A percentile compares a stretch with the other conserved stretches of the same genome.
phyloP scores from a whole-genome alignment of 1,140 invertebrate genomes.

The Zophobas atratus region DNA sequence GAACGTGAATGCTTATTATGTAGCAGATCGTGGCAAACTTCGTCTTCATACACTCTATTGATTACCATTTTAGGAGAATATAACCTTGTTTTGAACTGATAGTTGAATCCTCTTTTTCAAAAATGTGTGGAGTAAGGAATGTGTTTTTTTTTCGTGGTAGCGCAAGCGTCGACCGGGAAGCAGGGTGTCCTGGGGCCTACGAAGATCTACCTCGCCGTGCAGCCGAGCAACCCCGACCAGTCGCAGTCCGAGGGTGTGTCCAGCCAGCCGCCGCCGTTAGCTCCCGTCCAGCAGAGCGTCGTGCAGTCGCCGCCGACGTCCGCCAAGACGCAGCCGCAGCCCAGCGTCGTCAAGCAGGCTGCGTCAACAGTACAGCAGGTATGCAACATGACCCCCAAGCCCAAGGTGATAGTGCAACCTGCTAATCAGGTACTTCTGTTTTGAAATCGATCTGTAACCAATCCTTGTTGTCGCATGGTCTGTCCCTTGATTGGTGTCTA shows the following conservation, averaged over 20 bases:
- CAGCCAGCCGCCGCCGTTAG: constrained; percentile 69
- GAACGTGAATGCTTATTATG: too few relatives aligned
- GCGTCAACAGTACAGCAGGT: constrained; percentile 62
- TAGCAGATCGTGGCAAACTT: too few relatives aligned
- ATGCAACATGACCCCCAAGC: constrained; percentile 61
- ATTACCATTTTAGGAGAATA: too few relatives aligned
- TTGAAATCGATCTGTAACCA: constrained; percentile 32
- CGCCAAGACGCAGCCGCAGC: constrained; percentile 35
- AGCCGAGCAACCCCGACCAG: constrained; percentile 71
- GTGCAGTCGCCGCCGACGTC: constrained; percentile 35
- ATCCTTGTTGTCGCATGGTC: constrained; percentile 30
- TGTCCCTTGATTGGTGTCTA: constrained; percentile 22
- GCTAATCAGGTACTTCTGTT: constrained; percentile 53
- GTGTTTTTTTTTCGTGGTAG: constrained; percentile 66
- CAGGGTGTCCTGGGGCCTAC: constrained; percentile 86
- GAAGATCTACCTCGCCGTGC: constrained; percentile 88
- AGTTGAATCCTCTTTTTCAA: too few relatives aligned
- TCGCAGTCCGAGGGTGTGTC: constrained; percentile 42
- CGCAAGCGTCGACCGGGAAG: constrained; percentile 86
- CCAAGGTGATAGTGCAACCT: constrained; percentile 62
- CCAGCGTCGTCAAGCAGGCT: constrained; percentile 41
- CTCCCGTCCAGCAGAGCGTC: constrained; percentile 68
- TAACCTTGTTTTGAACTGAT: too few relatives aligned
- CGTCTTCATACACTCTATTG: too few relatives aligned
- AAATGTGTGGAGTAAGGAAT: background rate